phyloP scores from a whole-genome alignment of 1,140 invertebrate genomes.

The Zaprionus lachaisei region DNA sequence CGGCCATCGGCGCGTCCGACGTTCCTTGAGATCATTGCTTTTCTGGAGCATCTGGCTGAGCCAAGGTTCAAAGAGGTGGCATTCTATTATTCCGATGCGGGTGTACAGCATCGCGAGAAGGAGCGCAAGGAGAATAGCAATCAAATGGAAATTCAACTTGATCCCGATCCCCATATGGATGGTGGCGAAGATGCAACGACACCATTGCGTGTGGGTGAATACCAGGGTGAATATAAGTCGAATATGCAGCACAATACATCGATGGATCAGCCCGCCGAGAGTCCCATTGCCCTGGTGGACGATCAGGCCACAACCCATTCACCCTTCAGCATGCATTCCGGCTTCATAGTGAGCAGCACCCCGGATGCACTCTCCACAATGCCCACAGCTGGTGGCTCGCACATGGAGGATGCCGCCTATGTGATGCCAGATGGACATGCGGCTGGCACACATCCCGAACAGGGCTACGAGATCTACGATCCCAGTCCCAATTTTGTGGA shows the following conservation, averaged over 20 bases:
- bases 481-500: constrained; percentile 74
- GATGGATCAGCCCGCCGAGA: constrained; percentile 71
- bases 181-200: constrained; percentile 78
- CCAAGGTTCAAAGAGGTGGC: constrained; percentile 89
- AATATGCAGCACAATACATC: constrained; percentile 70
- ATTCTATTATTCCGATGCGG: constrained; percentile 91
- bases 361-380: constrained; percentile 63
- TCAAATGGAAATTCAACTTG: constrained; percentile 50
- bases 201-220: constrained; percentile 72
- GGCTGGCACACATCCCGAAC: constrained; percentile 39
- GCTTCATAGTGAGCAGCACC: constrained; percentile 74
- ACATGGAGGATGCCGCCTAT: constrained; percentile 62
- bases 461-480: constrained; percentile 73
- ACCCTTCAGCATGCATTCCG: constrained; percentile 77
- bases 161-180: constrained; percentile 47
- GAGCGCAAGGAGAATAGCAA: constrained; percentile 60
- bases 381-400: constrained; percentile 49
- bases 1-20: constrained; percentile 90
- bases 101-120: constrained; percentile 84
- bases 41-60: constrained; percentile 84
- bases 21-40: constrained; percentile 91
- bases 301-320: constrained; percentile 68
- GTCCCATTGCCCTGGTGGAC: constrained; percentile 71
- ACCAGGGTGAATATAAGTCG: constrained; percentile 62
- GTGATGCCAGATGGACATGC: constrained; percentile 62